Evolutionary conservation across 2,888 invertebrate genomes (phyloP), one percentile per base, ranked within the genome.

Genomic region (Baccha elongata): DNA sequence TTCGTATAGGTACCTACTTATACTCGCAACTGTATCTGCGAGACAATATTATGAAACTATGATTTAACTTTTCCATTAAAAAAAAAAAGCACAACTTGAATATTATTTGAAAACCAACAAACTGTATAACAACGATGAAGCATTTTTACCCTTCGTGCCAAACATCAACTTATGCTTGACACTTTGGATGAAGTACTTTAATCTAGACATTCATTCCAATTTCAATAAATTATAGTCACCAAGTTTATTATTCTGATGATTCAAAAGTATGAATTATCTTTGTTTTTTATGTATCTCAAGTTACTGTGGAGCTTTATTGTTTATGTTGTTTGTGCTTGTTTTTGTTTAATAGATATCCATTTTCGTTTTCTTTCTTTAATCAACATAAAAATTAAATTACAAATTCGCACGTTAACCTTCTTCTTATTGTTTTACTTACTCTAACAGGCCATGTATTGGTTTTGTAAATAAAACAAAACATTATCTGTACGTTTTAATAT

Each of bases 341-440:
- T 75, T 75, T 71, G 60, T 83, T 76, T 71, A 71, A 60, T 75
- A 7, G 29, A 32, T 32, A 71, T 58, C 58, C 71, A 75, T 71
- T 76, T 83, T 83, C 42, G 76, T 83, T 73, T 76, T 83, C 72
- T 68, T 69, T 73, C 72, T 73, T 83, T 83, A 72, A 83, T 83
- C 68, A 83, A 83, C 72, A 83, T 83, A 83, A 76, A 83, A 83
- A 83, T 73, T 78, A 76, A 83, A 83, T 83, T 78, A 83, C 83
- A 83, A 78, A 83, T 78, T 83, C 72, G 83, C 83, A 83, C 83
- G 72, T 83, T 83, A 78, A 83, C 83, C 83, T 76, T 83, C 83
- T 68, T 62, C 60, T 55, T 55, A n/a, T n/a, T n/a, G n/a, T n/a
- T n/a, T n/a, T n/a, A n/a, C n/a, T n/a, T n/a, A n/a, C n/a, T n/a